phyloP scores from a whole-genome alignment of 2,888 invertebrate species.

The Pemphredon lugubris region DNA sequence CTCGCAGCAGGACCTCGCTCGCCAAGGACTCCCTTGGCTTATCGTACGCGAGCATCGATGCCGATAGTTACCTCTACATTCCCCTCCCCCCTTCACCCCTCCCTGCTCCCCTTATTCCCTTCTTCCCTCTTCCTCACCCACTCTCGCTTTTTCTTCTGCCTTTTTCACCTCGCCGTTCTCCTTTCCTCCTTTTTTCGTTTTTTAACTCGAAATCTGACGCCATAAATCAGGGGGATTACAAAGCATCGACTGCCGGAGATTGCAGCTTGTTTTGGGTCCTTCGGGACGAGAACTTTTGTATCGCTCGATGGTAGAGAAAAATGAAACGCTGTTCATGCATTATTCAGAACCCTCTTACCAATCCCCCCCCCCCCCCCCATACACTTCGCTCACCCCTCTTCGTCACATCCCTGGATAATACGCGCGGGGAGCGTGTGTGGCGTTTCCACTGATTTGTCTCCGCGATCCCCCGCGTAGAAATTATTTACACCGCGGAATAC shows the following conservation, averaged over 20 bases:
- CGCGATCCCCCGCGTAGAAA: constrained; percentile 25
- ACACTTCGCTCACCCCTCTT: too few species aligned
- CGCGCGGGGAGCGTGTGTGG: constrained; percentile 18
- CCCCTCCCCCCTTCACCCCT: background rate
- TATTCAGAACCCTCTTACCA: constrained; percentile 61
- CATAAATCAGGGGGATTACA: constrained; percentile 67
- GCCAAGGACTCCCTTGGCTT: constrained; percentile 45
- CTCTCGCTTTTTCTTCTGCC: background rate
- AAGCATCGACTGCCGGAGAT: constrained; percentile 67
- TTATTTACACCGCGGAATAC: constrained; percentile 24
- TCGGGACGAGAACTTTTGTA: constrained; percentile 63
- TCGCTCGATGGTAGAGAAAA: constrained; percentile 64
- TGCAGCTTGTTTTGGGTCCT: constrained; percentile 68
- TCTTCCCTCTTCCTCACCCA: background rate
- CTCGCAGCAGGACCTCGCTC: constrained; percentile 47
- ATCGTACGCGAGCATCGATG: constrained; percentile 51
- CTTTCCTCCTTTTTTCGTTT: constrained; percentile 1
- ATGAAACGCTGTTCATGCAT: constrained; percentile 70
- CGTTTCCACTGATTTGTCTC: constrained; percentile 54
- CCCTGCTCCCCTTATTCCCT: background rate
- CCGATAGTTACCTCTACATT: constrained; percentile 11
- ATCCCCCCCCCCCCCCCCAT: background rate
- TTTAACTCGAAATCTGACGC: constrained; percentile 65
- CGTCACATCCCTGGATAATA: constrained; percentile 44
- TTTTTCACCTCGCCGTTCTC: constrained; percentile 4